Evolutionary conservation across 2,888 invertebrate genomes (phyloP), one percentile per base, ranked within the genome.

Genomic region (Xanthia togata): DNA sequence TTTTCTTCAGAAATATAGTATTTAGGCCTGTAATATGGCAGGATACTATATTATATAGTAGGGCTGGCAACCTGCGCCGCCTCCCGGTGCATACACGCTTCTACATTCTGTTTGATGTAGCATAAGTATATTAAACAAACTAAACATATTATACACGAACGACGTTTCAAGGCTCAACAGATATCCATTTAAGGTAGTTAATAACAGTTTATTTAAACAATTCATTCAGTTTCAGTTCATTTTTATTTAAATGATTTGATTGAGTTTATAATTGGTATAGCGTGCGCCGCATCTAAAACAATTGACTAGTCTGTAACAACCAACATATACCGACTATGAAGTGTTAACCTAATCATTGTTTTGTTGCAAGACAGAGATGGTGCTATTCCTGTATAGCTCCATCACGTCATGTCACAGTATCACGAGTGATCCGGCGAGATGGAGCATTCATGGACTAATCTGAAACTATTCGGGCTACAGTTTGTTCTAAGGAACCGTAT

Each of bases 221-320:
- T n/a, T n/a, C n/a, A n/a, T n/a, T n/a, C n/a, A n/a, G n/a, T n/a
- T n/a, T n/a, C n/a, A n/a, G n/a, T n/a, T n/a, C n/a, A n/a, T n/a
- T 53, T 41, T 63, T 8, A 38, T 47, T 14, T 31, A 20, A 76
- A 9, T 35, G 0, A 44, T 53, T 71, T 38, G 20, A 53, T 81
- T 73, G 31, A 12, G 35, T 50, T 31, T 81, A 35, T 74, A 81
- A 78, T 78, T 38, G 20, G 53, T 53, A 31, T 78, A 55, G 59
- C 78, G 64, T 78, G 78, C 63, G 20, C n/a, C 20, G 38, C 62
- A 26, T 38, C 55, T 55, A 14, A 17, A 55, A 47, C 20, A 71
- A 59, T 53, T 11, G 53, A 53, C 31, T 72, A 17, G 17, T 38
- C 1, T 57, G 0, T 14, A 47, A 57, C 23, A 31, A 55, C 23